Evolutionary conservation across 2,888 invertebrate species (phyloP).

Genomic region (Lochmaea capreae): DNA sequence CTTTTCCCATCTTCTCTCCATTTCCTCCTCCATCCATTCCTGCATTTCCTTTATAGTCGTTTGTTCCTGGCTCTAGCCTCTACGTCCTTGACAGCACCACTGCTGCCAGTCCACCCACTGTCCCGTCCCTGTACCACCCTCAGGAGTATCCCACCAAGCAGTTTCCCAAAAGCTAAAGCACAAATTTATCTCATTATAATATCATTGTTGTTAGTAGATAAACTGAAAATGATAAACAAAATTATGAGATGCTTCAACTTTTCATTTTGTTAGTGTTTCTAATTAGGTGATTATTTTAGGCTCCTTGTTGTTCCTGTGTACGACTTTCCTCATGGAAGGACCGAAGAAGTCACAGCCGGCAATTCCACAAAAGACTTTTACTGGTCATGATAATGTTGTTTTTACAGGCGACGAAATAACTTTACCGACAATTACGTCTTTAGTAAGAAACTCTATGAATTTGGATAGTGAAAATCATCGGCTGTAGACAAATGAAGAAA

Average conservation of each 20-base stretch:
- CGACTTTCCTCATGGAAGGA: constrained; percentile 85
- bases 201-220: too few species aligned
- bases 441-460: constrained; percentile 54
- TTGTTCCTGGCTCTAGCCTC: too few species aligned
- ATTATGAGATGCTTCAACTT: background rate
- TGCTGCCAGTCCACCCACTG: too few species aligned
- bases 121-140: too few species aligned
- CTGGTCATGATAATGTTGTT: constrained; percentile 61
- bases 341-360: constrained; percentile 60
- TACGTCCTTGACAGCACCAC: too few species aligned
- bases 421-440: constrained; percentile 57
- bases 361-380: constrained; percentile 49
- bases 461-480: constrained; percentile 54
- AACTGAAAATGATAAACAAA: too few species aligned
- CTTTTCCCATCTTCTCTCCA: too few species aligned
- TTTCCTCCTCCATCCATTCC: too few species aligned
- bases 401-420: constrained; percentile 60
- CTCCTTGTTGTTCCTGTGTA: constrained; percentile 83
- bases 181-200: too few species aligned
- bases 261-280: background rate
- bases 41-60: too few species aligned
- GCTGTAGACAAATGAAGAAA: constrained; percentile 45
- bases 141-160: too few species aligned
- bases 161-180: too few species aligned
- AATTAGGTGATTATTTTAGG: constrained; percentile 67